Conservation (phyloP, 2,888 invertebrate genomes). For the Nasonia oneida region DNA sequence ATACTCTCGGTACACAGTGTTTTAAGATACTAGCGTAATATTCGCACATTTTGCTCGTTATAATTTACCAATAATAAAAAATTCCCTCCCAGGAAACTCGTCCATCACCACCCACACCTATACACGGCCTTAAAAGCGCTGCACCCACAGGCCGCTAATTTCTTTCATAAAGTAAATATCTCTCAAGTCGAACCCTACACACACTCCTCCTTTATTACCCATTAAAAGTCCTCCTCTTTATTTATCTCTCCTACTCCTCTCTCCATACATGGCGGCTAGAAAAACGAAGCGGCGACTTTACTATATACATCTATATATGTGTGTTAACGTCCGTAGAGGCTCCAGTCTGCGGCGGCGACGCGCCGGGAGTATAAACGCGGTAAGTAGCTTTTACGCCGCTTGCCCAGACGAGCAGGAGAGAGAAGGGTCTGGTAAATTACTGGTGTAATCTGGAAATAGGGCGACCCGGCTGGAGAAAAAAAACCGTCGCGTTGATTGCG, state of each 20-base stretch:
- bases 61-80: too few species aligned
- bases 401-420: not conserved
- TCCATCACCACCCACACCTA: not conserved
- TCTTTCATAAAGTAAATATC: conserved; percentile 32
- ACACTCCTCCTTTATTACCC: conserved; percentile 41
- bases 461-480: not conserved
- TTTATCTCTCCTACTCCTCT: conserved; percentile 23
- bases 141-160: not conserved
- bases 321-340: conserved; percentile 73
- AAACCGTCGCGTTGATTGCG: not conserved
- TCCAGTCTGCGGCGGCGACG: conserved; percentile 69
- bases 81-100: not conserved
- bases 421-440: not conserved
- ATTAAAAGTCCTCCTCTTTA: conserved; percentile 36
- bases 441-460: conserved; percentile 8
- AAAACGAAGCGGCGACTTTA: not conserved
- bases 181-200: conserved; percentile 13
- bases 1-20: too few species aligned
- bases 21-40: too few species aligned
- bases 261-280: not conserved
- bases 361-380: conserved; percentile 23
- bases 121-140: too few species aligned
- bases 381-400: conserved; percentile 60
- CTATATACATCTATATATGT: not conserved
- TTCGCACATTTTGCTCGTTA: too few species aligned